Evolutionary conservation across 2,888 invertebrate genomes (phyloP).

Genomic region (Drosophila nr. perissopoda): DNA sequence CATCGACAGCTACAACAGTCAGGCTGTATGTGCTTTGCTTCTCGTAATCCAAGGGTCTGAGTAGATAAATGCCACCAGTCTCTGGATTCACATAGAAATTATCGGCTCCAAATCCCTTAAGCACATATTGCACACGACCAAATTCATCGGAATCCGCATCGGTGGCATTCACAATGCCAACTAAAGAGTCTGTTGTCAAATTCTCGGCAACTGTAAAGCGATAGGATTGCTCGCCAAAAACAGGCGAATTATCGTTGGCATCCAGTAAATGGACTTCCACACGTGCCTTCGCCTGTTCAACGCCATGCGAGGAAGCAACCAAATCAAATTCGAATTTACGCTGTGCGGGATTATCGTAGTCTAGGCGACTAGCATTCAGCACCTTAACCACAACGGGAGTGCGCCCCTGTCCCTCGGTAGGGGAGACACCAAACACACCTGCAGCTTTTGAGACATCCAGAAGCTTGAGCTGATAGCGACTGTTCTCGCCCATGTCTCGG

Average conservation of each 20-base stretch:
- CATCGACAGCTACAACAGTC: slow-evolving; percentile 92
- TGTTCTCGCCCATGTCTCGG: slow-evolving; percentile 90
- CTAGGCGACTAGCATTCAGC: slow-evolving; percentile 88
- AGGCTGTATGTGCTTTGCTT: slow-evolving; percentile 92
- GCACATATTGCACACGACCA: slow-evolving; percentile 89
- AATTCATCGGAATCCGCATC: slow-evolving; percentile 91
- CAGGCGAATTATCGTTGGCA: slow-evolving; percentile 92
- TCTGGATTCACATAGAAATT: slow-evolving; percentile 89
- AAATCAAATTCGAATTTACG: slow-evolving; percentile 89
- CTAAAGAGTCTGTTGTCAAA: slow-evolving; percentile 87
- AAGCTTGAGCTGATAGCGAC: slow-evolving; percentile 88
- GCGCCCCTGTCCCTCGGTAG: slow-evolving; percentile 89
- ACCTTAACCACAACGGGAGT: slow-evolving; percentile 91
- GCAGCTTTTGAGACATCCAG: slow-evolving; percentile 87
- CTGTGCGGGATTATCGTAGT: slow-evolving; percentile 88
- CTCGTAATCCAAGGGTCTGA: slow-evolving; percentile 90
- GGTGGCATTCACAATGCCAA: slow-evolving; percentile 88
- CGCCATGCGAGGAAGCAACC: slow-evolving; percentile 86
- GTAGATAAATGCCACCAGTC: slow-evolving; percentile 89
- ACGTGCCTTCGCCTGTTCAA: slow-evolving; percentile 87
- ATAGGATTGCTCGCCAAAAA: slow-evolving; percentile 88
- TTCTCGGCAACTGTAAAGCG: slow-evolving; percentile 89
- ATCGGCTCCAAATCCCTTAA: slow-evolving; percentile 92
- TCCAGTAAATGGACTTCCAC: slow-evolving; percentile 89
- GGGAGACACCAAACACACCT: slow-evolving; percentile 88